These are phyloP conservation scores for Stomorhina lunata DNA, from an alignment of 2,888 invertebrate genomes.

Conservation along the genomic window DNA sequence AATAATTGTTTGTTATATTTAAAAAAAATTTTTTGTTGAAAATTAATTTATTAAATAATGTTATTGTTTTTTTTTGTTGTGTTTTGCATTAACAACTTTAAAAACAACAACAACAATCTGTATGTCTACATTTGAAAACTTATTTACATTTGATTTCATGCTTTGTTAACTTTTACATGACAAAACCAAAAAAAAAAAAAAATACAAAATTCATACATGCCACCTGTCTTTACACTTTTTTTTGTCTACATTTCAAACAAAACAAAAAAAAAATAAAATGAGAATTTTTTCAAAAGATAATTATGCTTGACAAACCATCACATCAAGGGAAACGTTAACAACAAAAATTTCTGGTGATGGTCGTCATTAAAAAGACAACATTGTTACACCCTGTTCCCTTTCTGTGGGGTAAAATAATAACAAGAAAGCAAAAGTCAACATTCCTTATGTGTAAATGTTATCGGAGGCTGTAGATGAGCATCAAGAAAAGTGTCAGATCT, in stretches of 20 bases:
- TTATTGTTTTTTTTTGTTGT: neutral
- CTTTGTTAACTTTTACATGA: constrained; percentile 52
- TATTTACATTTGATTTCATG: constrained; percentile 58
- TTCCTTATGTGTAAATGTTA: neutral
- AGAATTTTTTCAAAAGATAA: constrained; percentile 42
- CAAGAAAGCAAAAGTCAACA: neutral
- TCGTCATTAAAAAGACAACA: constrained; percentile 7
- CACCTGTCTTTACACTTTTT: constrained; percentile 35
- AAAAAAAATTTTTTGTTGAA: neutral
- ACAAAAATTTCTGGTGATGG: constrained; percentile 26
- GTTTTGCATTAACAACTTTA: no score
- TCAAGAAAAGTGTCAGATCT: neutral
- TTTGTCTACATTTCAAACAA: constrained; percentile 6
- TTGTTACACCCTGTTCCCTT: neutral
- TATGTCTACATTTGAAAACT: neutral
- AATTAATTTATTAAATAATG: constrained; percentile 25
- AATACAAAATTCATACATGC: neutral
- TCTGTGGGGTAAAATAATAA: neutral
- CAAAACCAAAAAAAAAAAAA: constrained; percentile 13
- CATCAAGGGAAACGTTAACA: constrained; percentile 59
- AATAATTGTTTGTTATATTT: neutral
- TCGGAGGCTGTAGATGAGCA: constrained; percentile 6
- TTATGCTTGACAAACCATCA: constrained; percentile 62
- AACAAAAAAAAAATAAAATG: neutral
- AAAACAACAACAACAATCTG: neutral